Conservation (phyloP, 1,140 invertebrate species). For the Drosophila watanabei region DNA sequence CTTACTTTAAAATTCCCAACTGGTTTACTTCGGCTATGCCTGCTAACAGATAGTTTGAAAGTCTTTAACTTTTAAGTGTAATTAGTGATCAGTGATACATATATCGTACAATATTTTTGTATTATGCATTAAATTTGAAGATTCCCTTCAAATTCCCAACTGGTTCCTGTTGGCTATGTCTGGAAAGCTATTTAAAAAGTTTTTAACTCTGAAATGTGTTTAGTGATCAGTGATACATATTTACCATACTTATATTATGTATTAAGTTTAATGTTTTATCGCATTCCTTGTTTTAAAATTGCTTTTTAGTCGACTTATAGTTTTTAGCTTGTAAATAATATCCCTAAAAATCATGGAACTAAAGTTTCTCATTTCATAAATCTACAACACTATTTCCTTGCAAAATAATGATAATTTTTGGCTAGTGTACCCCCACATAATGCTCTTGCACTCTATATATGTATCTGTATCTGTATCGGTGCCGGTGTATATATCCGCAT, state of each 20-base stretch:
- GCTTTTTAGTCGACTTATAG: neutral
- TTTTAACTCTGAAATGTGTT: too few relatives aligned
- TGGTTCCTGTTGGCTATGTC: too few relatives aligned
- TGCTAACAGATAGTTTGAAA: fast-evolving
- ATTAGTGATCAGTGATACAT: neutral
- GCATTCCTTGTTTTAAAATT: too few relatives aligned
- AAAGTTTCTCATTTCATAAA: neutral
- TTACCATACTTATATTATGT: too few relatives aligned
- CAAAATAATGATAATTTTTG: neutral
- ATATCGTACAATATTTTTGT: too few relatives aligned
- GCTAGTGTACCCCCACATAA: neutral
- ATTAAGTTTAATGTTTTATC: too few relatives aligned
- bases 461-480: slow-evolving; percentile 26
- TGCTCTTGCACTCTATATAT: slow-evolving; percentile 13
- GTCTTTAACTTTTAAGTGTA: neutral
- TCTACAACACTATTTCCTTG: neutral
- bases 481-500: slow-evolving; percentile 25
- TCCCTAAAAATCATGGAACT: neutral
- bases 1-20: neutral
- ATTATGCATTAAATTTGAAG: too few relatives aligned
- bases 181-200: too few relatives aligned
- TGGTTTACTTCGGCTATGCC: neutral
- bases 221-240: too few relatives aligned
- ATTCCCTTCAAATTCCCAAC: too few relatives aligned
- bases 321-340: neutral